A percentile compares a stretch with the other conserved stretches of the same genome.
Conservation (phyloP, 2,888 invertebrate genomes). For the Trachelus iudaicus region DNA sequence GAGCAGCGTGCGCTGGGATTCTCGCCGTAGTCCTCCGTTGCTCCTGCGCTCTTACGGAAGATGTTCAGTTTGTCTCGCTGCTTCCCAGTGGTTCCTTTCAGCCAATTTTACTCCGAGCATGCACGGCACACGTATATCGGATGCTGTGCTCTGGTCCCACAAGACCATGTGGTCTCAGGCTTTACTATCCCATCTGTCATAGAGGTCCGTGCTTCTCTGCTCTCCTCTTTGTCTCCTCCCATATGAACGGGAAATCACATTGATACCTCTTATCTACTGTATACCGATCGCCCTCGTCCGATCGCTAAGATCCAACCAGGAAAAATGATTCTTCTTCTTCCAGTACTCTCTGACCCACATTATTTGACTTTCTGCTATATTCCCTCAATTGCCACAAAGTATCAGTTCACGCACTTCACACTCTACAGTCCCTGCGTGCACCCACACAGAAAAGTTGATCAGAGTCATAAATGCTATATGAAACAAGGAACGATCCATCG, state of each 20-base stretch:
- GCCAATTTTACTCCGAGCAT: conserved; percentile 42
- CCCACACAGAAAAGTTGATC: background rate
- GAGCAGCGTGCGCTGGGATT: background rate
- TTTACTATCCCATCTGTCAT: conserved; percentile 13
- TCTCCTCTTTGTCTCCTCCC: background rate
- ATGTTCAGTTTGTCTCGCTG: background rate
- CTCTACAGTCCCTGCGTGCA: background rate
- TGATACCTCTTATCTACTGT: background rate
- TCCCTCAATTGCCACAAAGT: background rate
- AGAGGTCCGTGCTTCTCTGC: background rate
- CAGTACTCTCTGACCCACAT: background rate
- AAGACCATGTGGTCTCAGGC: conserved; percentile 18
- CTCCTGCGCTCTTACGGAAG: conserved; percentile 20
- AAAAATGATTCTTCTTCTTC: background rate
- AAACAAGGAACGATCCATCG: background rate
- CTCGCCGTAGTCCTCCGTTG: conserved; percentile 36
- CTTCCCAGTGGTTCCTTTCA: conserved; percentile 27
- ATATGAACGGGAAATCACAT: background rate
- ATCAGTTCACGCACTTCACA: background rate
- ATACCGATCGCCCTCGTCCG: background rate
- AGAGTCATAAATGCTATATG: background rate
- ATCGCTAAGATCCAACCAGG: background rate
- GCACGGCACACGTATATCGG: conserved; percentile 27
- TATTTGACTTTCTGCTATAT: background rate
- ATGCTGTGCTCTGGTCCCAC: conserved; percentile 24